phyloP scores from a whole-genome alignment of 64 coral and sea anemone species.

The Acropora tenuis region DNA sequence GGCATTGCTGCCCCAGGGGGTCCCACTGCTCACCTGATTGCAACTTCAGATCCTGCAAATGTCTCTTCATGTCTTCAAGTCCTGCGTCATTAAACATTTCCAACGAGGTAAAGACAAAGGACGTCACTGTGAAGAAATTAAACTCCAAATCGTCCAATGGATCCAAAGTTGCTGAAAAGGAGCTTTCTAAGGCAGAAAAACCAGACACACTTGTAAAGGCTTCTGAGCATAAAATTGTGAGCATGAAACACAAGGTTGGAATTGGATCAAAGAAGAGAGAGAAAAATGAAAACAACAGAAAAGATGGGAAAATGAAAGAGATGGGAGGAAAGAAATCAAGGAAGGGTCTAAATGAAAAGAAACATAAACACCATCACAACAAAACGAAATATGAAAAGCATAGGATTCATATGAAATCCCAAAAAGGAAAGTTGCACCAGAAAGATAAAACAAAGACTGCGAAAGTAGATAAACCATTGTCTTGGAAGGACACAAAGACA shows the following conservation, averaged over 20 bases:
- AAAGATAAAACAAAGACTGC: neutral
- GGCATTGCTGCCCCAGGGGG: slow-evolving; percentile 84
- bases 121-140: neutral
- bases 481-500: neutral
- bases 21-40: slow-evolving; percentile 62
- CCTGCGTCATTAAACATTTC: neutral
- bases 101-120: neutral
- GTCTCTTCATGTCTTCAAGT: neutral
- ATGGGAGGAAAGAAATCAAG: neutral
- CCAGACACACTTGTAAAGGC: neutral
- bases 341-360: neutral
- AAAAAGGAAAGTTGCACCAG: neutral
- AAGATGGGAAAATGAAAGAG: neutral
- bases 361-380: neutral
- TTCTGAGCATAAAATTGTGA: neutral
- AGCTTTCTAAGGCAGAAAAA: neutral
- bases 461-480: neutral
- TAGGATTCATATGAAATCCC: neutral
- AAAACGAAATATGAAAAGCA: neutral
- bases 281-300: neutral
- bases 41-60: slow-evolving; percentile 52
- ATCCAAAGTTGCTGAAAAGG: neutral
- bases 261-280: neutral
- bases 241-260: neutral
- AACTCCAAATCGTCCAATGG: neutral